Evolutionary conservation across 1,140 invertebrate species (phyloP).

Genomic region (Platyura marginata): DNA sequence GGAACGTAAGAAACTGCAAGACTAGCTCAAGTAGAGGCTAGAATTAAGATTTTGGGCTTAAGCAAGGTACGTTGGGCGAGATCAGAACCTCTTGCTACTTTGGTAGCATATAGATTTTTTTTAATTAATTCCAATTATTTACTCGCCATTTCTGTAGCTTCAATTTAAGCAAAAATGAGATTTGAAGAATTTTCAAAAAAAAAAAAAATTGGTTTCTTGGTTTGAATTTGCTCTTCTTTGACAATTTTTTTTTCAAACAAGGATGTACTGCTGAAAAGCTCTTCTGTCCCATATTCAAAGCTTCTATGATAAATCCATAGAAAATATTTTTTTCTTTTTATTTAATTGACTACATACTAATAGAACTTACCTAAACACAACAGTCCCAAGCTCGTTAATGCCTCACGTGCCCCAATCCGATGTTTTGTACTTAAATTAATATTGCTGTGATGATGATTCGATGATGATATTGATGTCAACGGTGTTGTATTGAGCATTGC

Average conservation of each 20-base stretch:
- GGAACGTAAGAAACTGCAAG: too few relatives aligned
- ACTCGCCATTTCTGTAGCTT: too few relatives aligned
- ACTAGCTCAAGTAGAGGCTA: too few relatives aligned
- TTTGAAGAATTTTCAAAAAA: too few relatives aligned
- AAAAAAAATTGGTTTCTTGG: not conserved
- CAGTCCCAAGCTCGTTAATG: conserved; percentile 68
- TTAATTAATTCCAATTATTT: too few relatives aligned
- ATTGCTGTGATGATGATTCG: not conserved
- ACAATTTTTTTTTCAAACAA: not conserved
- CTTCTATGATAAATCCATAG: not conserved
- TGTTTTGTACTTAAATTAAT: conserved; percentile 9
- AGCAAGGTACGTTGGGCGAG: too few relatives aligned
- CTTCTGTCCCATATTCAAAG: too few relatives aligned
- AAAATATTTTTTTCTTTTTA: not conserved
- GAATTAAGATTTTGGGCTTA: too few relatives aligned
- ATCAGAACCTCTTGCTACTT: too few relatives aligned
- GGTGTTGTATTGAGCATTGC: conserved; percentile 15
- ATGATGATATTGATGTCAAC: not conserved
- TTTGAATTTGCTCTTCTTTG: not conserved
- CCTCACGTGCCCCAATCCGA: conserved; percentile 33
- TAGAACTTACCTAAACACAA: conserved; percentile 39
- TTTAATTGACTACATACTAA: too few relatives aligned
- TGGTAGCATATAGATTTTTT: too few relatives aligned
- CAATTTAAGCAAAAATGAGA: too few relatives aligned
- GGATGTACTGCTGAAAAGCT: not conserved